Conservation (phyloP, 37 sponge, comb jelly and placozoan genomes). For the Spongilla lacustris region DNA sequence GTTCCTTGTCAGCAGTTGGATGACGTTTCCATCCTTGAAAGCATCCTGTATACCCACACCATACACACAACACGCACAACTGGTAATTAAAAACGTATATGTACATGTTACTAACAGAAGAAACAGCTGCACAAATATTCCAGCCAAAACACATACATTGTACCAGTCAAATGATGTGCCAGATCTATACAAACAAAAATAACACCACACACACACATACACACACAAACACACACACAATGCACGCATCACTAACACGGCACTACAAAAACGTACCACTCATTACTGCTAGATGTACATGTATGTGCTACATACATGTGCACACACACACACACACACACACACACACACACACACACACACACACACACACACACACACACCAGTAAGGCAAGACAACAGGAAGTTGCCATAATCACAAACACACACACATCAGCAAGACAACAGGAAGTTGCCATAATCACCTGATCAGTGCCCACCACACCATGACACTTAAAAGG, state of each 20-base stretch:
- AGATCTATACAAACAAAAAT: too few relatives aligned
- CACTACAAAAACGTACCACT: too few relatives aligned
- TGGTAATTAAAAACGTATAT: background rate
- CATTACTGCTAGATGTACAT: too few relatives aligned
- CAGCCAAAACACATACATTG: too few relatives aligned
- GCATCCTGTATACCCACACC: conserved; percentile 47
- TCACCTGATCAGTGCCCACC: background rate
- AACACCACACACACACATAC: too few relatives aligned
- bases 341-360: too few relatives aligned
- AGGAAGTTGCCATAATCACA: background rate
- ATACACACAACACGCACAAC: background rate
- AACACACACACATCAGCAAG: background rate
- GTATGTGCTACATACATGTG: too few relatives aligned
- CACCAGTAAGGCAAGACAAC: background rate
- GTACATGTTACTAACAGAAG: too few relatives aligned
- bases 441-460: background rate
- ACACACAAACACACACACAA: too few relatives aligned
- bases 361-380: background rate
- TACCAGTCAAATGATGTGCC: too few relatives aligned
- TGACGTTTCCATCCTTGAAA: conserved; percentile 47
- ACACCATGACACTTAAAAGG: background rate
- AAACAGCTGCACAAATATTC: background rate
- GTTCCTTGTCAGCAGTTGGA: conserved; percentile 53
- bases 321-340: too few relatives aligned
- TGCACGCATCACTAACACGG: too few relatives aligned